Base-by-base conservation (phyloP, 2,888 invertebrate genomes). In the Dioctria linearis region DNA sequence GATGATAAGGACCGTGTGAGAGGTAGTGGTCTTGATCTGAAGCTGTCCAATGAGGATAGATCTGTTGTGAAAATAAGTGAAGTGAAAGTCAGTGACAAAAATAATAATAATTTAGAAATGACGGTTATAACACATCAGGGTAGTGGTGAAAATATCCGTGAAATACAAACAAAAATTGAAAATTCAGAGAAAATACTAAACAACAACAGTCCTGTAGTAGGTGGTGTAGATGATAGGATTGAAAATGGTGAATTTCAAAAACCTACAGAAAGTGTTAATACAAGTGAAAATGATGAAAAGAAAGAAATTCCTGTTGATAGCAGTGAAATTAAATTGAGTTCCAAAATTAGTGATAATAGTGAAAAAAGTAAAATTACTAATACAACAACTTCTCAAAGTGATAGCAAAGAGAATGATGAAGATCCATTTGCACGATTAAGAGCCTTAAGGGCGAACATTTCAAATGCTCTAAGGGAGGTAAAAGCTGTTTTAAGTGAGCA, bases 391-490 rank as follows among this genome's bases (percentile, higher is more conserved):
- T 25, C 25, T 25, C 25, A 25, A 25, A 65, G 42, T 13, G 13
- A 3, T 85, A 85, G 76, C 85, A 86, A 67, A 87, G 86, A 40
- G 84, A 86, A 3, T 3, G 25, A 25, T 25, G 86, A 85, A 81
- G 87, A 87, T 85, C 85, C 88, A 1, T 85, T 88, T 3, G 87
- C 85, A 65, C 85, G 88, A 3, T 83, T 88, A 13, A 88, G 87
- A 83, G 87, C 86, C 76, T 83, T 88, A 1, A 86, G 87, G 42
- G 88, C 87, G 0, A 87, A 88, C 76, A 88, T 88, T 61, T 86
- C 88, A 3, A 88, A 85, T 1, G 87, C 88, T 0, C 83, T 88
- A 3, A 88, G 85, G 57, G 89, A 88, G 81, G 88, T 88, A 1
- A 88, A 88, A 80, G 86, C 86, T 6, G 88, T 88, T 9, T 83